These are phyloP conservation scores for Philonicus albiceps DNA, from an alignment of 2,888 invertebrate species.

Conservation along the genomic window DNA sequence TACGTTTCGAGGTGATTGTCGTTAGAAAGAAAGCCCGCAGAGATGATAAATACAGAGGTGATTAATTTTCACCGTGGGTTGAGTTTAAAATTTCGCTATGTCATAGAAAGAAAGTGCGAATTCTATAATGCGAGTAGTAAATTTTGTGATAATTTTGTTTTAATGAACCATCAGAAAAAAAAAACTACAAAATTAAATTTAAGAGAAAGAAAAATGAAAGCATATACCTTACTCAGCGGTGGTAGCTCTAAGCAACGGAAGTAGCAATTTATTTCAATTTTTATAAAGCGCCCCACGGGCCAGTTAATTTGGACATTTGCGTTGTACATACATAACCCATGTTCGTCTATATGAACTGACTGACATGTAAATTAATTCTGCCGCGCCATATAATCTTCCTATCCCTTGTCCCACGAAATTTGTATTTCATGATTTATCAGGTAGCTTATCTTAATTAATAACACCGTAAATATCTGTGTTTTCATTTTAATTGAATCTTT, in stretches of 20 bases:
- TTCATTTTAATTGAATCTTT: neutral
- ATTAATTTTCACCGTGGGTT: too few species aligned
- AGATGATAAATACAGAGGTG: neutral
- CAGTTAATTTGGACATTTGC: neutral
- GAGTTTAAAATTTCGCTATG: neutral
- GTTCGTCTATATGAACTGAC: neutral
- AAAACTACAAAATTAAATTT: neutral
- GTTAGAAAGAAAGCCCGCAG: neutral
- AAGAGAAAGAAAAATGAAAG: neutral
- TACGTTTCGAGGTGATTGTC: neutral
- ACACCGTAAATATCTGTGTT: neutral
- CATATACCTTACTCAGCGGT: neutral
- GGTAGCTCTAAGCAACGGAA: neutral
- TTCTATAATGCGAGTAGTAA: neutral
- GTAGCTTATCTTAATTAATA: neutral
- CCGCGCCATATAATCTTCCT: neutral
- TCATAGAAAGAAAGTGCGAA: neutral
- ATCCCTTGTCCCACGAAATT: neutral
- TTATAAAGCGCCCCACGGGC: neutral
- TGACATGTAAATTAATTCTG: neutral
- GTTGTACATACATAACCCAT: neutral
- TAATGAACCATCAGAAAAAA: neutral
- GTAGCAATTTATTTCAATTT: neutral
- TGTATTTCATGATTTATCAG: neutral
- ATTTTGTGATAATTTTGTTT: neutral